phyloP scores from a whole-genome alignment of 2,888 invertebrate species.

The Plemyria rubiginata region DNA sequence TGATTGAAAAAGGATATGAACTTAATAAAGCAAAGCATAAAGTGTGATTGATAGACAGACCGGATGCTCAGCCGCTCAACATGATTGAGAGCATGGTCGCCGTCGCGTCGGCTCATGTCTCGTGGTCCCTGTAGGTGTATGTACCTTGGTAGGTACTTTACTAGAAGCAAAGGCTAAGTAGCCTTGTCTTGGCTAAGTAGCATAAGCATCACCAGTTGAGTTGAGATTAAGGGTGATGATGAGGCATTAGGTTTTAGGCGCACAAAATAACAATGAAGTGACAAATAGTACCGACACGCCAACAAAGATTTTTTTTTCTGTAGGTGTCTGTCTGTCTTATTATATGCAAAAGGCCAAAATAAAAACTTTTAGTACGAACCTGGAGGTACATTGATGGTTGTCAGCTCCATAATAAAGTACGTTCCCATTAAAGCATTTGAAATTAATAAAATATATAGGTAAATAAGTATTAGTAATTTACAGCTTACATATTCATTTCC shows the following conservation, averaged over 20 bases:
- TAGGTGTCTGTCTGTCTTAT: too few relatives aligned
- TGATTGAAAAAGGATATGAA: conserved; percentile 61
- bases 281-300: too few relatives aligned
- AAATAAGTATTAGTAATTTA: neutral
- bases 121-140: neutral
- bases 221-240: conserved; percentile 10
- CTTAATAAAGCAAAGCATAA: conserved; percentile 59
- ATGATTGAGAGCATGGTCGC: conserved; percentile 48
- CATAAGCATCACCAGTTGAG: conserved; percentile 3
- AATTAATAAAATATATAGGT: too few relatives aligned
- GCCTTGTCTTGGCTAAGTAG: neutral
- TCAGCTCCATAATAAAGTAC: too few relatives aligned
- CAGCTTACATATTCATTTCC: conserved; percentile 9
- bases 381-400: too few relatives aligned
- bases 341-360: too few relatives aligned
- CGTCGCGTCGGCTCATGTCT: neutral
- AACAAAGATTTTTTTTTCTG: too few relatives aligned
- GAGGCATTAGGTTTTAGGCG: neutral
- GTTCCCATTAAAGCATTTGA: too few relatives aligned
- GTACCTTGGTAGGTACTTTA: conserved; percentile 1
- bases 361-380: too few relatives aligned
- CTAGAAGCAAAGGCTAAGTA: conserved; percentile 1
- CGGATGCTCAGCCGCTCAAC: conserved; percentile 49
- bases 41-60: conserved; percentile 63
- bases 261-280: too few relatives aligned